Evolutionary conservation across 2,888 invertebrate genomes (phyloP).

Genomic region (Drosophila birchii): DNA sequence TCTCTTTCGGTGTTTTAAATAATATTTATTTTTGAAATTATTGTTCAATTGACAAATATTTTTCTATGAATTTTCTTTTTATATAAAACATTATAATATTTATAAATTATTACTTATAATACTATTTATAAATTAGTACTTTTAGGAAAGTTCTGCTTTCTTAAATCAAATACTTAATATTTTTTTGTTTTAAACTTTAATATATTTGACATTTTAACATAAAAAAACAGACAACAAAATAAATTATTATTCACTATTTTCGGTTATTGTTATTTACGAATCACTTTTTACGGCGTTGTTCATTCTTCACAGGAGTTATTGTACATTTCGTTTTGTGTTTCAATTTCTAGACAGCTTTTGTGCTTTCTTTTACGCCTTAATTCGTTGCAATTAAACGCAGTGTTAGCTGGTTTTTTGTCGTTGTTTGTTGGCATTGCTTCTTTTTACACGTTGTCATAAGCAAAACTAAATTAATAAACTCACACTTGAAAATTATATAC

Average conservation of each 20-base stretch:
- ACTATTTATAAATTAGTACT: no score
- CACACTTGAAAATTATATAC: slow-evolving; percentile 13
- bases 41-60: no score
- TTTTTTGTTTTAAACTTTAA: no score
- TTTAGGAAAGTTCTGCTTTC: no score
- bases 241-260: not conserved
- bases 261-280: not conserved
- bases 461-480: slow-evolving; percentile 43
- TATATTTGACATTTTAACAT: not conserved
- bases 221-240: not conserved
- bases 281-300: not conserved
- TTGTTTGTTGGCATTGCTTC: not conserved
- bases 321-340: slow-evolving; percentile 27
- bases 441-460: slow-evolving; percentile 52
- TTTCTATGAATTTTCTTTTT: no score
- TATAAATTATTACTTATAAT: no score
- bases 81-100: no score
- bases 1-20: not conserved
- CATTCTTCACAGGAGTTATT: slow-evolving; percentile 2
- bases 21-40: not conserved
- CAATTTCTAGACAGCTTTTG: not conserved
- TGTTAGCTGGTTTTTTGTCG: slow-evolving; percentile 16
- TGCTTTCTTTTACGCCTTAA: slow-evolving; percentile 25
- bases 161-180: no score
- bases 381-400: slow-evolving; percentile 26